Base-by-base conservation (phyloP, 2,888 invertebrate species). In the Pachydiplax longipennis region DNA sequence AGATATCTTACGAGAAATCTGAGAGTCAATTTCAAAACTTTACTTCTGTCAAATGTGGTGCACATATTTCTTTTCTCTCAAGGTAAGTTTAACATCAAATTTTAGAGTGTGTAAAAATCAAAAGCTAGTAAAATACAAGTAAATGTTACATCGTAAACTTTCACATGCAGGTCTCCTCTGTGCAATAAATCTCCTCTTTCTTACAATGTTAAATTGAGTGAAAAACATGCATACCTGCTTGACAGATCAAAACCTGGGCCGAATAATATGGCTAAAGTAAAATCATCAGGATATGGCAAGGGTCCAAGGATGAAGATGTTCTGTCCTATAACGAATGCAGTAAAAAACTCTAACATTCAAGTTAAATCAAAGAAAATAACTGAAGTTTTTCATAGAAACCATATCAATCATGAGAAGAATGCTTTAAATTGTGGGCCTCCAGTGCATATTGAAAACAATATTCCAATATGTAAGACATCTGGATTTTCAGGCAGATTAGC, bases 221-320 rank as follows among this genome's bases (percentile, higher is more conserved):
- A n/a, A 61, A 87, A 87, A 37, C 22, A 35, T 37, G 0, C 58
- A 13, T 37, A 65, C 37, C n/a, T 37, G 4, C 37, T n/a, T 6
- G 22, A 12, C 2, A 22, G 22, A 87, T 61, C n/a, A 37, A 31
- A 87, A 15, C 8, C n/a, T 40, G 6, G 12, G 5, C 58, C 37
- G 37, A 37, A 22, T 37, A 58, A 87, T 31, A n/a, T 61, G 10
- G 87, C 31, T 10, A 87, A 87, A 18, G 12, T 87, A 22, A 87
- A 87, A 61, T 87, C 87, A 58, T 87, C 87, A 37, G 87, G 87
- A 10, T 87, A 87, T 87, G 65, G 87, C 15, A 65, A 58, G 2
- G 8, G 35, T 65, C 61, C 87, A n/a, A 87, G 87, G 18, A 22
- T 8, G 15, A 87, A 18, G 15, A 87, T 87, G 87, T 87, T 87